phyloP scores from a whole-genome alignment of 2,113 vertebrate species.

The Alaudala cheleensis region DNA sequence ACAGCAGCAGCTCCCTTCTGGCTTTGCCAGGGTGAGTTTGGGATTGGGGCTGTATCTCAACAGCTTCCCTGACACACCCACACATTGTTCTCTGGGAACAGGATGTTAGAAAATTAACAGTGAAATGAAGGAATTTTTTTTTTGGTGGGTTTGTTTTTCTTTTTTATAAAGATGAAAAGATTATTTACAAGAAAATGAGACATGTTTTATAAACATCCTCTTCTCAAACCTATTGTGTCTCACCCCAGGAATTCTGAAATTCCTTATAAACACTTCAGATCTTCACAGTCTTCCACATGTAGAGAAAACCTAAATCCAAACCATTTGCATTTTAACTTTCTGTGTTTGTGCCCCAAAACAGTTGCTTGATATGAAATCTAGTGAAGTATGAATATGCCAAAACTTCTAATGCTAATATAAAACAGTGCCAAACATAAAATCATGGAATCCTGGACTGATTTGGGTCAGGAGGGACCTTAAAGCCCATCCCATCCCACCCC shows the following conservation, averaged over 20 bases:
- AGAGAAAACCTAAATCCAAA: neutral
- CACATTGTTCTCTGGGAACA: slow-evolving; percentile 36
- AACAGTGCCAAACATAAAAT: neutral
- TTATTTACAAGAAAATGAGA: slow-evolving; percentile 25
- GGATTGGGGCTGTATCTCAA: neutral
- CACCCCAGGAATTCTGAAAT: neutral
- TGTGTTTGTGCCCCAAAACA: neutral
- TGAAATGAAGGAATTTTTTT: neutral
- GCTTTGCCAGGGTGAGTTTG: neutral
- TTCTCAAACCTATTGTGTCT: neutral
- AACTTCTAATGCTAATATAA: neutral
- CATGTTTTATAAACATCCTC: slow-evolving; percentile 41
- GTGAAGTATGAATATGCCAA: neutral
- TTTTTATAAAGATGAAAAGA: slow-evolving; percentile 26
- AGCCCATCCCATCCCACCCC: accelerated
- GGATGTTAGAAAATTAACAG: slow-evolving; percentile 42
- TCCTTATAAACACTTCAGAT: neutral
- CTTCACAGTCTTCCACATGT: neutral
- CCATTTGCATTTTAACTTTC: neutral
- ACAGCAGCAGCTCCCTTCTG: neutral
- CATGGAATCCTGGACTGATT: neutral
- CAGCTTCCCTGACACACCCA: slow-evolving; percentile 24
- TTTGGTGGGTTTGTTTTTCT: neutral
- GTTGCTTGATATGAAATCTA: neutral
- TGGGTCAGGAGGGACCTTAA: neutral